Evolutionary conservation across 2,113 vertebrate genomes (phyloP).

Genomic region (Catharus bicknelli): DNA sequence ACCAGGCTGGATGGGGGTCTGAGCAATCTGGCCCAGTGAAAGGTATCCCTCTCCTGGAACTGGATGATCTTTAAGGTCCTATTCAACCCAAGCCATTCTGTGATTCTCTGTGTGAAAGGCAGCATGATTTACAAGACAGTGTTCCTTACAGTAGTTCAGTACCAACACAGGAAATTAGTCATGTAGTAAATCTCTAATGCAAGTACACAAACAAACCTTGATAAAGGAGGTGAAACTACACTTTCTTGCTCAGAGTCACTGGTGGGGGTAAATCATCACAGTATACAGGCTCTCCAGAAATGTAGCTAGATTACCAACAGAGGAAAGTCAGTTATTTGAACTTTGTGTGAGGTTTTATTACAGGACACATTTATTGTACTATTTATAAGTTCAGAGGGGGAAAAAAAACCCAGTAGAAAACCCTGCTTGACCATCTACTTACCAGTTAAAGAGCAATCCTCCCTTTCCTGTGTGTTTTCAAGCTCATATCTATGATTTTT

Average conservation of each 20-base stretch:
- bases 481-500: not conserved
- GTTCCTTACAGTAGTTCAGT: not conserved
- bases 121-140: not conserved
- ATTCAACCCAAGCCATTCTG: not conserved
- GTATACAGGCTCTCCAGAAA: not conserved
- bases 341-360: slow-evolving; percentile 10
- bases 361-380: not conserved
- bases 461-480: not conserved
- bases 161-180: not conserved
- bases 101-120: not conserved
- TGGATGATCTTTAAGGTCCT: not conserved
- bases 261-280: not conserved
- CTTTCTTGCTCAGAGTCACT: not conserved
- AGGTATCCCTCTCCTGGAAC: not conserved
- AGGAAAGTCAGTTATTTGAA: not conserved
- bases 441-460: not conserved
- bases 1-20: not conserved
- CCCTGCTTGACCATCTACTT: not conserved
- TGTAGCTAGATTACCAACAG: not conserved
- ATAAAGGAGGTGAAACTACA: not conserved
- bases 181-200: not conserved
- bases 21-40: not conserved
- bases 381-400: not conserved
- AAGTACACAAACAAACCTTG: not conserved
- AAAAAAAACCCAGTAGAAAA: not conserved